These are phyloP conservation scores for Pandion haliaetus DNA, from an alignment of 2,113 vertebrate species.

Conservation along the genomic window DNA sequence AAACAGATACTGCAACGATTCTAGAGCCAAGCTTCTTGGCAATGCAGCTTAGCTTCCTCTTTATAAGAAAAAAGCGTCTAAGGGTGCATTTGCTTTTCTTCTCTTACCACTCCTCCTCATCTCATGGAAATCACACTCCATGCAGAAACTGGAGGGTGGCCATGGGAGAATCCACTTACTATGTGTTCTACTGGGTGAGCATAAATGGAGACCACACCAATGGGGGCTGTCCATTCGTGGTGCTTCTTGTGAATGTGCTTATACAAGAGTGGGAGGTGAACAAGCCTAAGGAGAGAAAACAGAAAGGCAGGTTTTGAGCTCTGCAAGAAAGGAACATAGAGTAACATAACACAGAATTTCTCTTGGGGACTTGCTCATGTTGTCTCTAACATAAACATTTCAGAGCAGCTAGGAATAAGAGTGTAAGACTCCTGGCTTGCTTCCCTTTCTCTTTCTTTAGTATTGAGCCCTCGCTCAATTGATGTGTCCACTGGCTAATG, in stretches of 20 bases:
- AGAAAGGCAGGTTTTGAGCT: background rate
- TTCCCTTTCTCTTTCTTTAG: background rate
- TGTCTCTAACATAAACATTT: background rate
- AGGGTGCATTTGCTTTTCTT: background rate
- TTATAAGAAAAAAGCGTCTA: background rate
- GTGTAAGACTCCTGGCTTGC: background rate
- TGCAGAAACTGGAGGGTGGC: background rate
- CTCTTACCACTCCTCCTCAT: background rate
- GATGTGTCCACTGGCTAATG: background rate
- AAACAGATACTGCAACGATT: background rate
- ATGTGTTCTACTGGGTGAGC: slow-evolving; percentile 89
- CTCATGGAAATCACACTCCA: background rate
- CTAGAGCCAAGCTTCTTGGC: background rate
- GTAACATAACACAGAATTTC: background rate
- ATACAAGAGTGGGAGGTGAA: slow-evolving; percentile 86
- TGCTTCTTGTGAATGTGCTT: slow-evolving; percentile 92
- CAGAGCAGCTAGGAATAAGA: background rate
- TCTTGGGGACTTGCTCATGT: background rate
- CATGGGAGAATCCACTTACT: slow-evolving; percentile 68
- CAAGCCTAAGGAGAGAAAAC: slow-evolving; percentile 71
- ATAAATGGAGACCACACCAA: slow-evolving; percentile 83
- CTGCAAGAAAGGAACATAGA: background rate
- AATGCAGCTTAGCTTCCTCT: background rate
- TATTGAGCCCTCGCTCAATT: background rate
- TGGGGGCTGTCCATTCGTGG: slow-evolving; percentile 94